Evolutionary conservation across 2,888 invertebrate genomes (phyloP), one percentile per base, ranked within the genome.

Genomic region (Nephrotoma guestfalica): DNA sequence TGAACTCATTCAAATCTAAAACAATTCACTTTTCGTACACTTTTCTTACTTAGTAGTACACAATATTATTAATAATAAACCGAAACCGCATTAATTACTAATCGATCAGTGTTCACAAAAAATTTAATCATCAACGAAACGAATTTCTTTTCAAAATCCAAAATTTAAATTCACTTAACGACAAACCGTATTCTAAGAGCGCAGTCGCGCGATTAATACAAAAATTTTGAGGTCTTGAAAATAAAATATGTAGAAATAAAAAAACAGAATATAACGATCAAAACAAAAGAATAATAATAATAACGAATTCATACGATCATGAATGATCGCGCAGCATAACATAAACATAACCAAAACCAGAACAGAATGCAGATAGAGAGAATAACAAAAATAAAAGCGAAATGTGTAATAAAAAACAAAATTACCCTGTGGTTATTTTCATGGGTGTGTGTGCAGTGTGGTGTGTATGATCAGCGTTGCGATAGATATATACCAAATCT

Each of bases 131-230:
- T 71, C 30, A 71, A 71, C 51, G 15, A 51, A 18, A 40, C 41
- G 6, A 84, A 41, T 7, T 18, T 84, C 9, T 41, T 41, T 41
- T 41, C n/a, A 11, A 84, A 15, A 83, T n/a, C n/a, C 40, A 41
- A 41, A 41, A 41, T 83, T 83, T 83, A 3, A 83, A 18, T 40
- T 6, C 6, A 15, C 4, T 13, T 84, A 5, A 11, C 11, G 11
- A 47, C 11, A 11, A 41, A 41, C 84, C 42, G 42, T 41, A 41
- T 15, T 41, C n/a, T 84, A 41, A 41, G 84, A 84, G 41, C 84
- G 84, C 84, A 84, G 42, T 41, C 84, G 42, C 84, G 84, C 84
- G 84, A 84, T 84, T 84, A 84, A 84, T 42, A 84, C 84, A 15
- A 84, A 84, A 84, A 84, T 42, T 15, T 41, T 41, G n/a, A 84